These are phyloP conservation scores for Morphnarchus princeps DNA, from an alignment of 2,113 vertebrate genomes.

Conservation along the genomic window DNA sequence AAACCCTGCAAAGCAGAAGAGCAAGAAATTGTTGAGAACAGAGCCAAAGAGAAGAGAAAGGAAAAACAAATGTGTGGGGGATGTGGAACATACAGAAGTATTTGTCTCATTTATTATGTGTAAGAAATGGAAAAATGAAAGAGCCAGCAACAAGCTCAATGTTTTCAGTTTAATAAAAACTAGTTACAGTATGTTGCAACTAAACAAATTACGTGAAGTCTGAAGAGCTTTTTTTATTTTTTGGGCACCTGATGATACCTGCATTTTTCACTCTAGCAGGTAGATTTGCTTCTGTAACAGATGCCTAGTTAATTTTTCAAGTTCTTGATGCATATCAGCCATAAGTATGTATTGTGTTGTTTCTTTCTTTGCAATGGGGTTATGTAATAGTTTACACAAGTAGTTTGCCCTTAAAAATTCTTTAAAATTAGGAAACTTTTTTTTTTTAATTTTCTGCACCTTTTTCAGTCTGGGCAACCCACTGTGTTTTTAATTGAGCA, in stretches of 20 bases:
- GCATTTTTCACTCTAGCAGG: not conserved
- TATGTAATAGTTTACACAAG: not conserved
- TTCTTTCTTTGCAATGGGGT: not conserved
- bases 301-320: not conserved
- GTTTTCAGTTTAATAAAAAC: not conserved
- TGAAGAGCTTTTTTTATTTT: not conserved
- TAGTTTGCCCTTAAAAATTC: not conserved
- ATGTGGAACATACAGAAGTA: not conserved
- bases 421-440: not conserved
- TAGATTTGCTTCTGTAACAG: not conserved
- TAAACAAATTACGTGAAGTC: not conserved
- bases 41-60: not conserved
- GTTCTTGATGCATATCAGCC: not conserved
- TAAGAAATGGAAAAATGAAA: not conserved
- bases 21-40: not conserved
- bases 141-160: not conserved
- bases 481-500: conserved; percentile 33
- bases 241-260: not conserved
- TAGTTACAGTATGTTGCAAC: not conserved
- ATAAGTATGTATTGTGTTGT: not conserved
- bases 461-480: not conserved
- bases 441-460: rapidly evolving
- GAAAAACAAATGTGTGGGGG: not conserved
- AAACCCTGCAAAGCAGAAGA: not conserved
- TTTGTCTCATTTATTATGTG: not conserved